These are phyloP conservation scores for Orcinus orca DNA, from an alignment of 2,113 vertebrate genomes.

Conservation along the genomic window DNA sequence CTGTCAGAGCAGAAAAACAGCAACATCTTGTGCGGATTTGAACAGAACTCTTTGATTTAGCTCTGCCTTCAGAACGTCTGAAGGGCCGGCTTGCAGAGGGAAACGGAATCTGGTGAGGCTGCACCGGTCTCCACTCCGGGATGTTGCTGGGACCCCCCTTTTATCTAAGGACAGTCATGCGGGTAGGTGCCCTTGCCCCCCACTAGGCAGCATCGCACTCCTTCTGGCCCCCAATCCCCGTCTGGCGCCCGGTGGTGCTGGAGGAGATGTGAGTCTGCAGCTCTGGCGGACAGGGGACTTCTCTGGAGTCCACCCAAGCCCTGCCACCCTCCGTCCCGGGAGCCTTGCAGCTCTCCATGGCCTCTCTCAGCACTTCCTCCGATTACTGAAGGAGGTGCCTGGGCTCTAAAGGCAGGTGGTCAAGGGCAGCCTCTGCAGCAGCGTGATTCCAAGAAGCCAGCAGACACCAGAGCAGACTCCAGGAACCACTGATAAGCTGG, in stretches of 20 bases:
- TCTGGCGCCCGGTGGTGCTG: constrained; percentile 48
- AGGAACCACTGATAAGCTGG: rapidly evolving
- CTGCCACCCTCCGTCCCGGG: not conserved
- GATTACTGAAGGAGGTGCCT: rapidly evolving
- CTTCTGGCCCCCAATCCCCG: not conserved
- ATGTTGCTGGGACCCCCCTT: constrained; percentile 34
- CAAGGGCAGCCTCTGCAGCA: rapidly evolving
- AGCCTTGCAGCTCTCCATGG: not conserved
- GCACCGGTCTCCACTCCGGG: constrained; percentile 57
- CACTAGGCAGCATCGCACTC: constrained; percentile 20
- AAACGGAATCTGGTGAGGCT: constrained; percentile 71
- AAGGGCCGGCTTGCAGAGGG: constrained; percentile 79
- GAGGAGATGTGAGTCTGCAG: constrained; percentile 60
- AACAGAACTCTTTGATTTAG: constrained; percentile 88
- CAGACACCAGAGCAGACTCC: not conserved
- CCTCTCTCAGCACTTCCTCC: not conserved
- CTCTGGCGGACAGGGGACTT: constrained; percentile 8
- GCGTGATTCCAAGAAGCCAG: not conserved
- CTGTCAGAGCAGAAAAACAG: constrained; percentile 86
- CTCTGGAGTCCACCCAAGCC: constrained; percentile 56
- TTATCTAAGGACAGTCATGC: constrained; percentile 51
- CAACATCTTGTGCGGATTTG: constrained; percentile 88
- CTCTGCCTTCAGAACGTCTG: constrained; percentile 83
- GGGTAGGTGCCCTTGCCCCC: constrained; percentile 30
- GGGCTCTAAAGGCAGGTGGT: not conserved